phyloP scores from a whole-genome alignment of 1,140 invertebrate species.

The Lepeophtheirus salmonis region DNA sequence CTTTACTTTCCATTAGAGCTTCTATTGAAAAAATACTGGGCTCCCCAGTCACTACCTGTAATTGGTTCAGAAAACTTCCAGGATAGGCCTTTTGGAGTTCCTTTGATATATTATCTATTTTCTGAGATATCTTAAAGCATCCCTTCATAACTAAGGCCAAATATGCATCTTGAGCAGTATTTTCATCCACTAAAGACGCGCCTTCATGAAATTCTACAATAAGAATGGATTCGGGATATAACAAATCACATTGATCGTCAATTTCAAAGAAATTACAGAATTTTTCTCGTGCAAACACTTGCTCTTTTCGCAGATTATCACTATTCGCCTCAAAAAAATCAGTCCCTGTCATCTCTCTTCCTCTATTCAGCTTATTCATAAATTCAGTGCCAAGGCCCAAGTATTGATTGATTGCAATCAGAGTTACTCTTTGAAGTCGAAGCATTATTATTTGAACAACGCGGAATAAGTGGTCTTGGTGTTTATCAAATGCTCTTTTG shows the following conservation, averaged over 20 bases:
- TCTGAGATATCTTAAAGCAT: constrained; percentile 57
- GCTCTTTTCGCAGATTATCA: neutral
- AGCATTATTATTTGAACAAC: constrained; percentile 98
- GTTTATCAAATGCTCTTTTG: constrained; percentile 43
- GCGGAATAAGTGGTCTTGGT: constrained; percentile 82
- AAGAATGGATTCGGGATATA: neutral
- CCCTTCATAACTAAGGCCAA: constrained; percentile 72
- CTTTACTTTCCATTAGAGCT: constrained; percentile 55
- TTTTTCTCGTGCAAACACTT: neutral
- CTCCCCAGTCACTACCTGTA: constrained; percentile 83
- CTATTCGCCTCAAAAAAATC: neutral
- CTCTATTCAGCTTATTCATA: constrained; percentile 19
- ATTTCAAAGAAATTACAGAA: neutral
- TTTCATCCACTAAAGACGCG: constrained; percentile 22
- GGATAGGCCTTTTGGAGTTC: constrained; percentile 60
- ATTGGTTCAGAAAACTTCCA: constrained; percentile 78
- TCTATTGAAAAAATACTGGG: constrained; percentile 82
- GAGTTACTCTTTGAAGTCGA: constrained; percentile 84
- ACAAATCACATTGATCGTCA: neutral
- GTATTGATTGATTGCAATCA: constrained; percentile 93
- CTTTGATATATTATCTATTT: constrained; percentile 43
- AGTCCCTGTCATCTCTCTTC: neutral
- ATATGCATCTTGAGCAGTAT: constrained; percentile 48
- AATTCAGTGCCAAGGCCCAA: constrained; percentile 39
- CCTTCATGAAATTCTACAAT: neutral